phyloP scores from a whole-genome alignment of 2,113 vertebrate species.

The Gavialis gangeticus region DNA sequence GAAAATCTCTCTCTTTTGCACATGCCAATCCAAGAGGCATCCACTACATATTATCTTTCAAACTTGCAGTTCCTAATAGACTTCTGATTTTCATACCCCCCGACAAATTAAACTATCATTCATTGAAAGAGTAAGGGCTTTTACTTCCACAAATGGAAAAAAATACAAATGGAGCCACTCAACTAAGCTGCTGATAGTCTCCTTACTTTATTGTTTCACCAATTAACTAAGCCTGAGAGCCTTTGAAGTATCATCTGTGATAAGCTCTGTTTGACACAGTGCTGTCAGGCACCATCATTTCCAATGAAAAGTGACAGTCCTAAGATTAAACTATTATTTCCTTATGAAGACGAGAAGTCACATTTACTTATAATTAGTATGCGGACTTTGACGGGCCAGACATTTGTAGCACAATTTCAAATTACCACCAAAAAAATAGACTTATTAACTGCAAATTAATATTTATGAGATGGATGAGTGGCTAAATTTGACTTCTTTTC shows the following conservation, averaged over 20 bases:
- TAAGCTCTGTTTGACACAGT: slow-evolving; percentile 63
- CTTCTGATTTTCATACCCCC: not conserved
- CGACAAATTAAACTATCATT: not conserved
- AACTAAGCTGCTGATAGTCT: not conserved
- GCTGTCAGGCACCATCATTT: slow-evolving; percentile 58
- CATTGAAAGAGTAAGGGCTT: not conserved
- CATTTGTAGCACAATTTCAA: slow-evolving; percentile 72
- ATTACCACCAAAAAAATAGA: slow-evolving; percentile 52
- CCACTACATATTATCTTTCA: not conserved
- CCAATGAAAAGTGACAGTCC: slow-evolving; percentile 70
- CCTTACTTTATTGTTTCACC: slow-evolving; percentile 67
- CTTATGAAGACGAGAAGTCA: slow-evolving; percentile 63
- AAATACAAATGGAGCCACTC: not conserved
- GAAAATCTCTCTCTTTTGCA: not conserved
- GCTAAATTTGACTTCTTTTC: slow-evolving; percentile 44
- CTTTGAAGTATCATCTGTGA: slow-evolving; percentile 60
- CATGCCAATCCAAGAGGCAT: not conserved
- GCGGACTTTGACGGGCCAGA: slow-evolving; percentile 60
- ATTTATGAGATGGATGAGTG: slow-evolving; percentile 68
- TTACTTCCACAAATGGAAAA: not conserved
- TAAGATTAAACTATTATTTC: slow-evolving; percentile 77
- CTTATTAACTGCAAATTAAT: slow-evolving; percentile 77
- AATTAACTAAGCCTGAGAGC: slow-evolving; percentile 51
- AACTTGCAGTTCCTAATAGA: not conserved
- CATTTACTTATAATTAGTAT: slow-evolving; percentile 76